Conservation (phyloP, 2,888 invertebrate genomes). For the Hyposoter didymator region DNA sequence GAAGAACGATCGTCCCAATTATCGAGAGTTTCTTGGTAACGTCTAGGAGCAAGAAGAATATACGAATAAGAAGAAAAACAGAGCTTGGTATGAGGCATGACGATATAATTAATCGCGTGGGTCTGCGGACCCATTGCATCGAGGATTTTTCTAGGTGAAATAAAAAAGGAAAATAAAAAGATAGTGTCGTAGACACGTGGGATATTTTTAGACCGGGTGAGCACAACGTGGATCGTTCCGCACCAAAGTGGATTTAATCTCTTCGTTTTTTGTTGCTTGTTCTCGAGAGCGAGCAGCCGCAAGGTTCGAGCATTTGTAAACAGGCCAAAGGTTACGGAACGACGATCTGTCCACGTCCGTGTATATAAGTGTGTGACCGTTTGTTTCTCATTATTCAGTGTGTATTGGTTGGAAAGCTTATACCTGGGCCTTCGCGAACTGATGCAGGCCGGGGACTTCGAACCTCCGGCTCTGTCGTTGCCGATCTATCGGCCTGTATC, state of each 20-base stretch:
- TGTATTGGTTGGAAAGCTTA: constrained; percentile 50
- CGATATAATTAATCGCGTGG: constrained; percentile 39
- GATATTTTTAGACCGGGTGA: constrained; percentile 70
- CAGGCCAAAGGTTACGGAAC: constrained; percentile 69
- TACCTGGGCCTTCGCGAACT: constrained; percentile 56
- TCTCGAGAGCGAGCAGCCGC: constrained; percentile 27
- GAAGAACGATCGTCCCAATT: constrained; percentile 7
- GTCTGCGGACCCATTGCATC: constrained; percentile 34
- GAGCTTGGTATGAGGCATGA: constrained; percentile 2
- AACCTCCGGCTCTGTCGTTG: constrained; percentile 50
- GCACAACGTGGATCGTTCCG: constrained; percentile 38
- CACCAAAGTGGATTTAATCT: constrained; percentile 45
- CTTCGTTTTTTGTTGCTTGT: constrained; percentile 5
- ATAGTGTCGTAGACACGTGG: constrained; percentile 70
- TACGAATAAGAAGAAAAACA: background rate
- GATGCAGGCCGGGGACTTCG: constrained; percentile 58
- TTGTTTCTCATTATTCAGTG: background rate
- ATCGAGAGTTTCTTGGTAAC: background rate
- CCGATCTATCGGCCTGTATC: constrained; percentile 26
- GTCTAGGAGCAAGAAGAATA: background rate
- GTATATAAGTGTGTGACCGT: constrained; percentile 13
- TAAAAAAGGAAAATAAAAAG: constrained; percentile 29
- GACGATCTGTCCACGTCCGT: constrained; percentile 36
- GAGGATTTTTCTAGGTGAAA: constrained; percentile 38
- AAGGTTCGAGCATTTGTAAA: constrained; percentile 62